Conservation (phyloP, 1,140 invertebrate genomes). For the Scaptomyza pallida region DNA sequence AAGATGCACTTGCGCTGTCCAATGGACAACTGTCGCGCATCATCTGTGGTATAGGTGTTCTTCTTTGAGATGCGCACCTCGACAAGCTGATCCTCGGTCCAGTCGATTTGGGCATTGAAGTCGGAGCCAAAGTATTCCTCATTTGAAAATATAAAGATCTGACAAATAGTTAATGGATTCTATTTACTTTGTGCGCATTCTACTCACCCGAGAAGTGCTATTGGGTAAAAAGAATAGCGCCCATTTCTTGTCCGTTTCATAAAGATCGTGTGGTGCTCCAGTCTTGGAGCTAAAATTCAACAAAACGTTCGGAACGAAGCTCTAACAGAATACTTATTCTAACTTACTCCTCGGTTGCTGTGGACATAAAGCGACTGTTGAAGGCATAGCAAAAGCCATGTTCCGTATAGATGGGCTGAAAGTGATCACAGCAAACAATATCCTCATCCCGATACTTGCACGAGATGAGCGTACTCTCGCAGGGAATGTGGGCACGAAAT, state of each 20-base stretch:
- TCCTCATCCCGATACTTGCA: constrained; percentile 87
- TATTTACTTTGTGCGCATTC: background rate
- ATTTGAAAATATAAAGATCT: constrained; percentile 87
- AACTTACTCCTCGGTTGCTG: constrained; percentile 72
- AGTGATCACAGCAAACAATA: constrained; percentile 86
- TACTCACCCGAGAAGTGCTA: constrained; percentile 61
- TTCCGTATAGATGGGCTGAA: constrained; percentile 88
- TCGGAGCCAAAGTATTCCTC: constrained; percentile 88
- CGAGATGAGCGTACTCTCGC: constrained; percentile 63
- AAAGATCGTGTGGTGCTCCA: constrained; percentile 73
- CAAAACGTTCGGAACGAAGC: too few relatives aligned
- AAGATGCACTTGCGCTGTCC: constrained; percentile 88
- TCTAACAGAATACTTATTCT: too few relatives aligned
- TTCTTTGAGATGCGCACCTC: constrained; percentile 88
- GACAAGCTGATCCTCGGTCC: constrained; percentile 86
- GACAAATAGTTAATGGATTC: background rate
- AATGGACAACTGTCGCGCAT: constrained; percentile 88
- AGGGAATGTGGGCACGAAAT: constrained; percentile 62
- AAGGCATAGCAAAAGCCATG: constrained; percentile 89
- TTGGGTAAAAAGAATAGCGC: constrained; percentile 77
- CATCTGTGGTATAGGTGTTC: constrained; percentile 89
- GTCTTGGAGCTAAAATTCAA: constrained; percentile 49
- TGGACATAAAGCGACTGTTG: constrained; percentile 86
- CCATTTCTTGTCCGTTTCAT: constrained; percentile 84
- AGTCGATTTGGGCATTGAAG: constrained; percentile 88